Conservation (phyloP, 2,888 invertebrate species). For the Ischnura elegans region DNA sequence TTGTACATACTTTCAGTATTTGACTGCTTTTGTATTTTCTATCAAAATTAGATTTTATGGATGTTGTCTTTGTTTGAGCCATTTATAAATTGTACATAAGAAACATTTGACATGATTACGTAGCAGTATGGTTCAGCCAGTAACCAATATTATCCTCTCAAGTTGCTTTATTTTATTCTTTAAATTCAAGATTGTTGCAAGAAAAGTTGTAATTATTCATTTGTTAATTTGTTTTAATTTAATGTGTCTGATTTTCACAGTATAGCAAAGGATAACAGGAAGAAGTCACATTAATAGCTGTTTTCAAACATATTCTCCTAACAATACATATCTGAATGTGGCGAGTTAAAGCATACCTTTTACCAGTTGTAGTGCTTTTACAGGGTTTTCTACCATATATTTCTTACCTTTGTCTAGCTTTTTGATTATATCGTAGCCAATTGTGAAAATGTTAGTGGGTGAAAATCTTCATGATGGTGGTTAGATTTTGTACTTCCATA, state of each 20-base stretch:
- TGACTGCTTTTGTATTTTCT: constrained; percentile 67
- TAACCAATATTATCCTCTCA: constrained; percentile 45
- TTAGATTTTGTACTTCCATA: constrained; percentile 65
- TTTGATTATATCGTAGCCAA: constrained; percentile 49
- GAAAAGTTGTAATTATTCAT: constrained; percentile 65
- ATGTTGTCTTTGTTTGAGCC: constrained; percentile 66
- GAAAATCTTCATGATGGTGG: constrained; percentile 47
- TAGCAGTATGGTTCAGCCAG: constrained; percentile 30
- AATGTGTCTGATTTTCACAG: constrained; percentile 61
- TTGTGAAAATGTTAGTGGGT: constrained; percentile 49
- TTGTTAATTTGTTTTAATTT: constrained; percentile 65
- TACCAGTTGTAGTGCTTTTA: constrained; percentile 66
- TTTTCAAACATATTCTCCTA: constrained; percentile 66
- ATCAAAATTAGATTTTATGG: constrained; percentile 66
- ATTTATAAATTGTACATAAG: constrained; percentile 61
- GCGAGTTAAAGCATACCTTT: constrained; percentile 67
- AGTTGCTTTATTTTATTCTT: constrained; percentile 58
- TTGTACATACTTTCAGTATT: constrained; percentile 66
- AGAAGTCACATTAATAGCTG: constrained; percentile 64
- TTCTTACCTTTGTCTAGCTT: constrained; percentile 62
- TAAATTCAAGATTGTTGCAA: constrained; percentile 54
- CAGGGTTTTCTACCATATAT: constrained; percentile 64
- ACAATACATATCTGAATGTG: constrained; percentile 67
- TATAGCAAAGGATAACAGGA: constrained; percentile 35
- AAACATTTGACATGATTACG: constrained; percentile 52